These are phyloP conservation scores for Paguma larvata DNA, from an alignment of 2,797 vertebrate species.

Conservation along the genomic window DNA sequence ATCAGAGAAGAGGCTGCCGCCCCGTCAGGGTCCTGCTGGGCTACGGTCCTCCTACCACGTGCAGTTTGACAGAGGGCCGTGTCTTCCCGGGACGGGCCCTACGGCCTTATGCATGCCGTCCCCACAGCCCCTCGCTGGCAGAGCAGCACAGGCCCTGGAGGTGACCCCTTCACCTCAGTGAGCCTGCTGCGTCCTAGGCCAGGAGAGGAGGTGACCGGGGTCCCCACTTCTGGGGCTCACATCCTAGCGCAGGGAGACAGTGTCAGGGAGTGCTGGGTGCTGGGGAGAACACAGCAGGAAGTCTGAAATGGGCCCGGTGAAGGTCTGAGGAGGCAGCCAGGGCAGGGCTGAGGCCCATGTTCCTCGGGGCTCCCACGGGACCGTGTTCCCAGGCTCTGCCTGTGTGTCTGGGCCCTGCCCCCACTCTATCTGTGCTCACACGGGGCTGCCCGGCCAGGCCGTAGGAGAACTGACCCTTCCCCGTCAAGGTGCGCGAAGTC, in stretches of 20 bases:
- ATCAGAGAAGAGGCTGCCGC: neutral
- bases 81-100: neutral
- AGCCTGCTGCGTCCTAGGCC: neutral
- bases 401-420: rapidly evolving
- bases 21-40: neutral
- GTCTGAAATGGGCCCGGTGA: neutral
- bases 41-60: too few relatives aligned
- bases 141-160: too few relatives aligned
- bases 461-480: neutral
- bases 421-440: neutral
- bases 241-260: too few relatives aligned
- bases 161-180: too few relatives aligned
- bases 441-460: neutral
- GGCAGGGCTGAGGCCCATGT: rapidly evolving
- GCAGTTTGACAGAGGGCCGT: neutral
- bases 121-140: neutral
- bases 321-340: neutral
- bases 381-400: neutral
- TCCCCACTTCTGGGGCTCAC: neutral
- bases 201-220: neutral
- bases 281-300: neutral
- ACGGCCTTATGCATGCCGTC: neutral
- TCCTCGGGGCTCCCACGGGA: rapidly evolving
- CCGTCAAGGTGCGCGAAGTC: rapidly evolving
- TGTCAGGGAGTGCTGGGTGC: neutral